These are phyloP conservation scores for Chaunax sp. DNA, from an alignment of 2,797 vertebrate genomes.

Conservation along the genomic window DNA sequence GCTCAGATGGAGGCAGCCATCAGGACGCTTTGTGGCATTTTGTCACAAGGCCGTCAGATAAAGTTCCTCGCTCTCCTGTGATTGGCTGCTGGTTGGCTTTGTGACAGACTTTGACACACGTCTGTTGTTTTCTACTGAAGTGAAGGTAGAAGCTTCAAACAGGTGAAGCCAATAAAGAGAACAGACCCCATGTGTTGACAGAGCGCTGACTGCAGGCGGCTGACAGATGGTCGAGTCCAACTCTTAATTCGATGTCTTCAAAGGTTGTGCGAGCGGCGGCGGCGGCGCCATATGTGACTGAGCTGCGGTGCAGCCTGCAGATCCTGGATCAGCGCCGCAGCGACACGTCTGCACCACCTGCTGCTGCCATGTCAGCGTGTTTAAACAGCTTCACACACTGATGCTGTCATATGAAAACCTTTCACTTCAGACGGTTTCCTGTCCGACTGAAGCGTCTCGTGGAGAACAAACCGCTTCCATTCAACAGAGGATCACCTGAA, in stretches of 20 bases:
- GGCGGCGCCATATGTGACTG: conserved; percentile 46
- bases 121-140: conserved; percentile 31
- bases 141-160: conserved; percentile 24
- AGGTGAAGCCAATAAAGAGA: conserved; percentile 42
- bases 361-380: conserved; percentile 37
- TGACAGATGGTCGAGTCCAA: conserved; percentile 45
- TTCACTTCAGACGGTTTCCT: not conserved
- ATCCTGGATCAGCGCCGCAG: conserved; percentile 36
- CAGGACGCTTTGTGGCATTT: too few species aligned
- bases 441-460: not conserved
- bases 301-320: conserved; percentile 27
- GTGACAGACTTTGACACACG: conserved; percentile 44
- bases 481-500: not conserved
- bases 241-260: conserved; percentile 41
- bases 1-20: too few species aligned
- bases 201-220: conserved; percentile 10
- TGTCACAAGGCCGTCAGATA: too few species aligned
- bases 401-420: conserved; percentile 8
- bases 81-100: conserved; percentile 18
- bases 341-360: conserved; percentile 58
- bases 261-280: conserved; percentile 20
- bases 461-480: too few species aligned
- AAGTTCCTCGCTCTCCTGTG: too few species aligned
- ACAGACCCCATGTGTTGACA: not conserved
- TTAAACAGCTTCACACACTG: conserved; percentile 44